These are phyloP conservation scores for Dryobates pubescens DNA, from an alignment of 2,797 vertebrate genomes.

Conservation along the genomic window DNA sequence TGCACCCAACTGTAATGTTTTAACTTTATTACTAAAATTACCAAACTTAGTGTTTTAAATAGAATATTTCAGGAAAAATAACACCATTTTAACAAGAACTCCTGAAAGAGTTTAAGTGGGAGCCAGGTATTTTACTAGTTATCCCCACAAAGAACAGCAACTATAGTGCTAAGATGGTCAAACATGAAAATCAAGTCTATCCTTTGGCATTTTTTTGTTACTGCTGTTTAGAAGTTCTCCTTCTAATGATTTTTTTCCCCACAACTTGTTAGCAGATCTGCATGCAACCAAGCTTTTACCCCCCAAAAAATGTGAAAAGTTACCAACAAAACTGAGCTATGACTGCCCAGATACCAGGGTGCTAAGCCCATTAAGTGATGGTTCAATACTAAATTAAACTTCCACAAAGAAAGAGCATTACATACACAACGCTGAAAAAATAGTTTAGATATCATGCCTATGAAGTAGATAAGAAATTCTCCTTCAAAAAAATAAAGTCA, in stretches of 20 bases:
- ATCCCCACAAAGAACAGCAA: not conserved
- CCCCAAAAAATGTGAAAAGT: not conserved
- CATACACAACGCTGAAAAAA: not conserved
- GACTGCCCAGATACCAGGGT: not conserved
- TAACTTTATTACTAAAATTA: not conserved
- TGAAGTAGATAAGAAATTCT: not conserved
- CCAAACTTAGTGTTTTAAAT: not conserved
- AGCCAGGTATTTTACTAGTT: not conserved
- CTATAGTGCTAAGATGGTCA: not conserved
- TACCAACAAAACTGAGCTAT: not conserved
- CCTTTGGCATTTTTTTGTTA: not conserved
- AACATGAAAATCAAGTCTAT: not conserved
- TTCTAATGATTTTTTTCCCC: not conserved
- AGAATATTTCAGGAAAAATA: not conserved
- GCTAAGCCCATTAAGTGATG: not conserved
- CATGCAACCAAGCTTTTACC: not conserved
- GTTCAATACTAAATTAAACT: conserved; percentile 15
- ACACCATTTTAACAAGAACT: not conserved
- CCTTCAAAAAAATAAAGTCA: not conserved
- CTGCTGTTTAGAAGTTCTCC: not conserved
- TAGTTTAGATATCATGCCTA: not conserved
- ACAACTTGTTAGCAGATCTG: not conserved
- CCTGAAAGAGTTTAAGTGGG: not conserved
- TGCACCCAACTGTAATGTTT: not conserved
- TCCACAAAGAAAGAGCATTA: not conserved